Percentiles rank a stretch among this genome's conserved stretches.
Evolutionary conservation across 1,140 invertebrate genomes (phyloP).

Genomic region (Kradibia gibbosae): DNA sequence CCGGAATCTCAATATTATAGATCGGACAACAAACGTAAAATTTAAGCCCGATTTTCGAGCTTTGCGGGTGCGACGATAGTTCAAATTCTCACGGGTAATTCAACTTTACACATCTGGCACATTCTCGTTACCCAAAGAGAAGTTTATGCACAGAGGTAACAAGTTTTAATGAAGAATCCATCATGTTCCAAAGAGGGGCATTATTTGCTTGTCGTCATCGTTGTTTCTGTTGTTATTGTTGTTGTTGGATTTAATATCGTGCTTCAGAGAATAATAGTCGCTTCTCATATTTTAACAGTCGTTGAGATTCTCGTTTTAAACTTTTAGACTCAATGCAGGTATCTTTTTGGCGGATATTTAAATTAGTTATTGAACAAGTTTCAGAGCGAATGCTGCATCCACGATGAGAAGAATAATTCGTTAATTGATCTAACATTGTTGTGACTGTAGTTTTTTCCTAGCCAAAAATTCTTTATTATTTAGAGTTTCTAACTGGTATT

Average conservation of each 20-base stretch:
- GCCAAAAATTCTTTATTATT: no score
- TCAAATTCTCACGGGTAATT: not conserved
- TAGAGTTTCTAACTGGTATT: no score
- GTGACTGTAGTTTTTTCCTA: not conserved
- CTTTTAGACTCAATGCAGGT: not conserved
- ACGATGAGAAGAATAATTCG: not conserved
- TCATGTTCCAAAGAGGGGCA: conserved; percentile 24
- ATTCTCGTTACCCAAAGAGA: not conserved
- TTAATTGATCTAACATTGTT: conserved; percentile 1
- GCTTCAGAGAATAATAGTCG: not conserved
- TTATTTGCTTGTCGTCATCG: conserved; percentile 9
- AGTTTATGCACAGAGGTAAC: conserved; percentile 17
- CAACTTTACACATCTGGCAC: conserved; percentile 36
- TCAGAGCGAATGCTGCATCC: not conserved
- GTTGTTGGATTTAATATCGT: conserved; percentile 38
- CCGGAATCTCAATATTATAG: conserved; percentile 19
- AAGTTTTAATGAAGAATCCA: conserved; percentile 52
- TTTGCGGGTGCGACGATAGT: conserved; percentile 21
- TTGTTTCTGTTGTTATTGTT: not conserved
- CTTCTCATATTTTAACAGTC: conserved; percentile 8
- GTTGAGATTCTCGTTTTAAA: conserved; percentile 28
- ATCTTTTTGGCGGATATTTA: not conserved
- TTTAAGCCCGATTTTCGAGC: conserved; percentile 13
- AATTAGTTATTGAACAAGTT: conserved; percentile 32
- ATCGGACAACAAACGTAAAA: conserved; percentile 6